Conservation (phyloP, 1,140 invertebrate species). For the Uloborus diversus region DNA sequence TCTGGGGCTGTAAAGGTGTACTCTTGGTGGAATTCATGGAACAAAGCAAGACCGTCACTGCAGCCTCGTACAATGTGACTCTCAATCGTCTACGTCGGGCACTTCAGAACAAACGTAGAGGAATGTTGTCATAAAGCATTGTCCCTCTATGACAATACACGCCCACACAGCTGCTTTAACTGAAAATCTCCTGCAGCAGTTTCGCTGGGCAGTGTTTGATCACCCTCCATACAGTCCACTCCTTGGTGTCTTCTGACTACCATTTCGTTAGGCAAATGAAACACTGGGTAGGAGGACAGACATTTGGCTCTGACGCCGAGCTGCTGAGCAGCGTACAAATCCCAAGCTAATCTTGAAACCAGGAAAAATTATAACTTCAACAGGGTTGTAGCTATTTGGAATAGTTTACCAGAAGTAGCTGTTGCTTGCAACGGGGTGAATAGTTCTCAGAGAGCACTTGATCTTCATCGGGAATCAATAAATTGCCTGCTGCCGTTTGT, state of each 20-base stretch:
- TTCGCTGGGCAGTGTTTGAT: neutral
- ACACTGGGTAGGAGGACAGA: too few species aligned
- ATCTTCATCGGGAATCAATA: too few species aligned
- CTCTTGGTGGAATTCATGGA: constrained; percentile 5
- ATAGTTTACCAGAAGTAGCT: too few species aligned
- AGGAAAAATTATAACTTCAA: too few species aligned
- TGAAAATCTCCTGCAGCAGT: neutral
- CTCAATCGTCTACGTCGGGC: neutral
- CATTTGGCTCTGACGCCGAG: neutral
- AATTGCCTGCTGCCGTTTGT: too few species aligned
- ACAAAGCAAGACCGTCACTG: neutral
- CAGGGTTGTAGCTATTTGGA: too few species aligned
- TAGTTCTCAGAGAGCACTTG: too few species aligned
- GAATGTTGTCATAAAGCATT: neutral
- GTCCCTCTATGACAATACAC: neutral
- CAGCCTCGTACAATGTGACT: neutral
- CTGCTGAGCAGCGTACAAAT: neutral
- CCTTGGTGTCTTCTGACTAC: neutral
- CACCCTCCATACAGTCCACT: neutral
- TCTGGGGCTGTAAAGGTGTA: neutral
- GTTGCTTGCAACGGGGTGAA: too few species aligned
- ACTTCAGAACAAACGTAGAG: neutral
- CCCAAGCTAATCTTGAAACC: too few species aligned
- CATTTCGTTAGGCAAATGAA: neutral
- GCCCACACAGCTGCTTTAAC: neutral